Conservation (phyloP, 2,113 vertebrate genomes). For the Irena cyanogastra region DNA sequence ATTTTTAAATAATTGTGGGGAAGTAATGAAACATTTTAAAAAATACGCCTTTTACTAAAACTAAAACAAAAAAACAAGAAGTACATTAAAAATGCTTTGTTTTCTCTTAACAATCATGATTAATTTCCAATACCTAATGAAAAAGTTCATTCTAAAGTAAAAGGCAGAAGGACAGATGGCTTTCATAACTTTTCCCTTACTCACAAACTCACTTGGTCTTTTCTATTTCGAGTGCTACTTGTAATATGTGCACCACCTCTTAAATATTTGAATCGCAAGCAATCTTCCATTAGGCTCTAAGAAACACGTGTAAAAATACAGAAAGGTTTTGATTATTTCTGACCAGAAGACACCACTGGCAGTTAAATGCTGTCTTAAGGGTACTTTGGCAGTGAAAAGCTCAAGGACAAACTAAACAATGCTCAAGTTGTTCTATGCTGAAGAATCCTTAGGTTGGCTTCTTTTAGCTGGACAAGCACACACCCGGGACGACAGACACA, state of each 20-base stretch:
- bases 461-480: neutral
- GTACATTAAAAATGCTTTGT: neutral
- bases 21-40: neutral
- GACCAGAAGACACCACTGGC: neutral
- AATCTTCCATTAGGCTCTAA: neutral
- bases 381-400: neutral
- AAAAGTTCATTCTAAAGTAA: neutral
- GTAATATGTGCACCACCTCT: neutral
- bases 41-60: neutral
- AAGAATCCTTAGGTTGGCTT: neutral
- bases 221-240: neutral
- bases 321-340: neutral
- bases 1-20: neutral
- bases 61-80: neutral
- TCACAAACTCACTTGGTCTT: neutral
- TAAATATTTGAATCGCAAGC: neutral
- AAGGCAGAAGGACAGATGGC: neutral
- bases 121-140: neutral
- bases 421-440: neutral
- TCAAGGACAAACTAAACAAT: neutral
- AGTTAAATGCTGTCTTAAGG: neutral
- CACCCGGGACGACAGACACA: rapidly evolving
- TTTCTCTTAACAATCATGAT: neutral
- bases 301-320: neutral
- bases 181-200: neutral